phyloP scores from a whole-genome alignment of 2,797 vertebrate species.

The Garrulus glandarius region DNA sequence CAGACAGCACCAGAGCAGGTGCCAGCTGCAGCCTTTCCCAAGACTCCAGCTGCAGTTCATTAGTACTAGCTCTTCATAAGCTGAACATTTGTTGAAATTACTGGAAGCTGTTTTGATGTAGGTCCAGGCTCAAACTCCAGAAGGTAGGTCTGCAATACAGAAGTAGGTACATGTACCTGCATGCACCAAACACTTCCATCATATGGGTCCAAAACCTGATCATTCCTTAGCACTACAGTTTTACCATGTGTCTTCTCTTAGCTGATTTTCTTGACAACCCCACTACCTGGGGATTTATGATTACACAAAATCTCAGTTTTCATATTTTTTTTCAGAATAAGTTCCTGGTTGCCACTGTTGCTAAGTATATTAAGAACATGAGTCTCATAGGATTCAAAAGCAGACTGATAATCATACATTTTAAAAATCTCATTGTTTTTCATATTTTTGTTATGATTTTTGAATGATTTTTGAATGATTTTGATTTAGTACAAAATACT shows the following conservation, averaged over 20 bases:
- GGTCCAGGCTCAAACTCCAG: not conserved
- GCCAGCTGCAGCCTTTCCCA: not conserved
- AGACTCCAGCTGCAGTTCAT: not conserved
- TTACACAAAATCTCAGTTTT: not conserved
- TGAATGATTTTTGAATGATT: not conserved
- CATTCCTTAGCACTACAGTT: not conserved
- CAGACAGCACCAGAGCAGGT: rapidly evolving
- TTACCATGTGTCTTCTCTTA: not conserved
- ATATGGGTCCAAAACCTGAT: not conserved
- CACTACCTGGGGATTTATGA: not conserved
- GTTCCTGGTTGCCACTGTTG: rapidly evolving
- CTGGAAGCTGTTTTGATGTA: not conserved
- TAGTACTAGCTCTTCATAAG: not conserved
- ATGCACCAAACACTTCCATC: not conserved
- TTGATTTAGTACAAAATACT: not conserved
- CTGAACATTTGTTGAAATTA: not conserved
- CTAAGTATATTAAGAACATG: not conserved
- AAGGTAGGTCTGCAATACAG: not conserved
- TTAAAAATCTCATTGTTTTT: not conserved
- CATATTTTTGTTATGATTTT: not conserved
- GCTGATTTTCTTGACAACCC: not conserved
- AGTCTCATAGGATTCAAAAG: not conserved
- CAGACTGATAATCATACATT: not conserved
- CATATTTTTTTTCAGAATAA: not conserved
- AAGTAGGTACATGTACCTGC: rapidly evolving